Evolutionary conservation across 92 coral and sea anemone genomes (phyloP), one percentile per base, ranked within the genome.

Genomic region (Pocillopora meandrina): DNA sequence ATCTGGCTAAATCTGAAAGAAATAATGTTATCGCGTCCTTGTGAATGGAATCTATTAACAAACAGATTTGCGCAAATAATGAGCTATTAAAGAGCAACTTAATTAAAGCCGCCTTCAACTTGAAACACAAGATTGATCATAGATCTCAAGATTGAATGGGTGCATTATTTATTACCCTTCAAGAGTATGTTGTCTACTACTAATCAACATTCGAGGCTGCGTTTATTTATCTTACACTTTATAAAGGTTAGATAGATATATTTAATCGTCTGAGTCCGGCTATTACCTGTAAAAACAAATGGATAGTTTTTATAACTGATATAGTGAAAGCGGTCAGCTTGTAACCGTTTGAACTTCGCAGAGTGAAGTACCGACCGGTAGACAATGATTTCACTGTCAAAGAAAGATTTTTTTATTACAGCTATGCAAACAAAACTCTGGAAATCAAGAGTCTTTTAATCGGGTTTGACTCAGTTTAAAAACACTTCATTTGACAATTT

Each of bases 1-100:
- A 79, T 56, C 62, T 79, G 76, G 77, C 36, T 81, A 59, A 68
- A 42, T 59, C 75, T 81, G 69, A 60, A 81, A 71, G n/a, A 81
- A 81, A 71, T 20, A 71, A 81, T 71, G 70, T 71, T 81, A 81
- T 71, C 77, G 58, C 61, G 47, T 14, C 69, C 16, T 61, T 20
- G 15, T 81, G 23, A 81, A 70, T 71, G 71, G 55, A 81, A 55
- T 56, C 36, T 57, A 60, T 70, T 81, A 70, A 81, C 56, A 71
- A 19, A 71, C 52, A 59, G 85, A 71, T 52, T 81, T 81, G 34
- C n/a, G 18, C 58, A 26, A 71, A 81, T 20, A 56, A 69, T 57
- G 36, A 60, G 60, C 35, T 52, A 70, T 70, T 69, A 17, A 58
- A 58, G 60, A 70, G 74, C 55, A 59, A n/a, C 57, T 70, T 71